Evolutionary conservation across 2,113 vertebrate species (phyloP).

Genomic region (Cyprichromis sp.): DNA sequence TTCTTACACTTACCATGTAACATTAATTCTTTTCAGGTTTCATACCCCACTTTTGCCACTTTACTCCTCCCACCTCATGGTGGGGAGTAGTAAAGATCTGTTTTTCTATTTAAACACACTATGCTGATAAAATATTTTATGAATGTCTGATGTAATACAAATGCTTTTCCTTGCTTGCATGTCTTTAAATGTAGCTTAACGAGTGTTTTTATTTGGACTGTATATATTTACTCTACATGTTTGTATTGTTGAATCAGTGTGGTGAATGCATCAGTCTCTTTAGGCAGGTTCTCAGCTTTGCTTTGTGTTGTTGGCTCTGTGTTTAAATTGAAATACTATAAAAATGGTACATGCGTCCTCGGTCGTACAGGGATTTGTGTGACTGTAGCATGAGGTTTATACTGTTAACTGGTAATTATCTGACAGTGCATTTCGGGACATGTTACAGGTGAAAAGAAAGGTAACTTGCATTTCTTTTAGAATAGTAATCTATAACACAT

Average conservation of each 20-base stretch:
- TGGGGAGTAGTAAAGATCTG: not conserved
- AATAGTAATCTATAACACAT: not conserved
- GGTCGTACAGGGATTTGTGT: not conserved
- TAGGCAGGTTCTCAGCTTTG: not conserved
- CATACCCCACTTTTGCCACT: not conserved
- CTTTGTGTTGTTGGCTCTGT: not conserved
- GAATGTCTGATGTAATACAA: not conserved
- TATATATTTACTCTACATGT: not conserved
- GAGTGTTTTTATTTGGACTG: not conserved
- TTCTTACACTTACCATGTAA: not conserved
- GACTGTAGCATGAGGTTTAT: not conserved
- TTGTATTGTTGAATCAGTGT: not conserved
- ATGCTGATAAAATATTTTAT: not conserved
- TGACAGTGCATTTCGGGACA: not conserved
- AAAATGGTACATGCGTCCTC: not conserved
- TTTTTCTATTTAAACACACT: not conserved
- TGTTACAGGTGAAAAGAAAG: not conserved
- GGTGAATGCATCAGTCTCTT: not conserved
- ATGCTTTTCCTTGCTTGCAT: not conserved
- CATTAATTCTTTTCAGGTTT: not conserved
- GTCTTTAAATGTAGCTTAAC: not conserved
- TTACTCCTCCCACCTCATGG: not conserved
- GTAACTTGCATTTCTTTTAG: not conserved
- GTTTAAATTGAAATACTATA: not conserved
- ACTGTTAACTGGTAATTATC: not conserved